These are phyloP conservation scores for Acridotheres tristis DNA, from an alignment of 2,797 vertebrate species.

Conservation along the genomic window DNA sequence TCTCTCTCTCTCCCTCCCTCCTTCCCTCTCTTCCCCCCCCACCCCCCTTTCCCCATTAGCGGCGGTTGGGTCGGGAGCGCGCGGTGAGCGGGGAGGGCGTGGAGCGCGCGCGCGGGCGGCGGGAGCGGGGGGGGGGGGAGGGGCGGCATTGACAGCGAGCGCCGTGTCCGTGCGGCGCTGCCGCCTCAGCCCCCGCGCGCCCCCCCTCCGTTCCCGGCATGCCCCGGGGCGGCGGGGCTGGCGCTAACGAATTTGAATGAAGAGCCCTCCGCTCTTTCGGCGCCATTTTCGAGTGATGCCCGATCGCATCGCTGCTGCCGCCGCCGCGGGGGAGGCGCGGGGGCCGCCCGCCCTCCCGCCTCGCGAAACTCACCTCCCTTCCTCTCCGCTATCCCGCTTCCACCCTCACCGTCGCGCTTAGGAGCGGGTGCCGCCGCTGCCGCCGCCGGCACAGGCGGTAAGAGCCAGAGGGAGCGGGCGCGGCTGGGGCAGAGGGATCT, in stretches of 20 bases:
- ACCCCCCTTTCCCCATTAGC: neutral
- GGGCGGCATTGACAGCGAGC: slow-evolving; percentile 28
- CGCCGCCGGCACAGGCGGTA: slow-evolving; percentile 47
- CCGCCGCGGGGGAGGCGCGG: slow-evolving; percentile 65
- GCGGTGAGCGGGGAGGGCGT: neutral
- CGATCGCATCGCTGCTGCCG: slow-evolving; percentile 77
- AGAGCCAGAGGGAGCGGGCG: slow-evolving; percentile 44
- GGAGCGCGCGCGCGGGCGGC: neutral
- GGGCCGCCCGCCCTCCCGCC: neutral
- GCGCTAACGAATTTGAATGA: slow-evolving; percentile 99
- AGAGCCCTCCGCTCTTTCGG: slow-evolving; percentile 91
- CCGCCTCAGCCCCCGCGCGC: slow-evolving; percentile 39
- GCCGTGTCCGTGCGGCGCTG: slow-evolving; percentile 25
- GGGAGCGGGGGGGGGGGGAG: neutral
- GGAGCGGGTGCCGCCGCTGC: neutral
- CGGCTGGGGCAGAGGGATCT: neutral
- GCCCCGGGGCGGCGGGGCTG: slow-evolving; percentile 83
- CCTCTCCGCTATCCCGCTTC: too few relatives aligned
- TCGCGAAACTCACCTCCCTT: neutral
- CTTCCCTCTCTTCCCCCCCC: neutral
- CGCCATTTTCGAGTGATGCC: slow-evolving; percentile 98
- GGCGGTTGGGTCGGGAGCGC: neutral
- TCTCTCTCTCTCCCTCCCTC: too few relatives aligned
- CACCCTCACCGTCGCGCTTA: neutral
- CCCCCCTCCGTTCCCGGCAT: slow-evolving; percentile 73